phyloP scores from a whole-genome alignment of 2,888 invertebrate genomes.

The Mesochorus sp. region DNA sequence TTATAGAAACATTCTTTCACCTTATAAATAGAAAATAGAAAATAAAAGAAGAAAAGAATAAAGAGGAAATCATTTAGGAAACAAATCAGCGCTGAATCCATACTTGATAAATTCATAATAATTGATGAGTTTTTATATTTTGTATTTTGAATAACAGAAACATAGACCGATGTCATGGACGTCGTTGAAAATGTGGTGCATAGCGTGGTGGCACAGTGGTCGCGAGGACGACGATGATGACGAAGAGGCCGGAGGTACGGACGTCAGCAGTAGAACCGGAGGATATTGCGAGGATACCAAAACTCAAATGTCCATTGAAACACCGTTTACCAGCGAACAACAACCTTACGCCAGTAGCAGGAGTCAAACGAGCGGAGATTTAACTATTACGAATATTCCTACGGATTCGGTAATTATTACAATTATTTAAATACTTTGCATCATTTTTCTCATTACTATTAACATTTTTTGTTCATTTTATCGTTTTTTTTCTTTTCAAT shows the following conservation, averaged over 20 bases:
- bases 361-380: constrained; percentile 55
- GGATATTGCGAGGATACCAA: constrained; percentile 86
- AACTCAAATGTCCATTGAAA: constrained; percentile 92
- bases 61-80: no score
- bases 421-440: not conserved
- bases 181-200: constrained; percentile 89
- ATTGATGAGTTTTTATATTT: not conserved
- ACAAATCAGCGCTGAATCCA: no score
- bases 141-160: constrained; percentile 70
- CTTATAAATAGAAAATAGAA: not conserved
- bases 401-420: constrained; percentile 71
- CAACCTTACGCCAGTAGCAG: constrained; percentile 82
- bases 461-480: not conserved
- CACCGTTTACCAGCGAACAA: constrained; percentile 89
- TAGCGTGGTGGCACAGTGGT: constrained; percentile 91
- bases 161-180: constrained; percentile 84
- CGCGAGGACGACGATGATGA: constrained; percentile 91
- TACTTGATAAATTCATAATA: no score
- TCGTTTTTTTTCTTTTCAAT: not conserved
- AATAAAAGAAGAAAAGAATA: not conserved
- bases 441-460: not conserved
- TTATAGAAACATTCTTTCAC: not conserved
- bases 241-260: constrained; percentile 87
- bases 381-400: constrained; percentile 77
- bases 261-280: constrained; percentile 83